phyloP scores from a whole-genome alignment of 2,888 invertebrate genomes.

The Schizaphis graminum region DNA sequence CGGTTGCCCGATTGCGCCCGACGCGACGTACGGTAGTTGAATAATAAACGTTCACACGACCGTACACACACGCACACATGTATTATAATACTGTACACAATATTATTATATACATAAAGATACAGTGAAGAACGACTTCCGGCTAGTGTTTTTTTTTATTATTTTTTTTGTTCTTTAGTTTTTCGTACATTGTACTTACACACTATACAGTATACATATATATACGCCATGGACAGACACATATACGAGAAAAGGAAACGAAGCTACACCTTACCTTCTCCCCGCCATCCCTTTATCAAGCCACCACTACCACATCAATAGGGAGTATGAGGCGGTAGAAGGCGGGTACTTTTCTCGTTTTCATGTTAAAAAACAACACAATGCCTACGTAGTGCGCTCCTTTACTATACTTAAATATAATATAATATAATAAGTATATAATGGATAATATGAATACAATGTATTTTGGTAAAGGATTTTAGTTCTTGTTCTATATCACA shows the following conservation, averaged over 20 bases:
- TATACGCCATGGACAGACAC: neutral
- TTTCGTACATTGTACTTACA: neutral
- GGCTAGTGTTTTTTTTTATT: conserved; percentile 32
- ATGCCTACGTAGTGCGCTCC: neutral
- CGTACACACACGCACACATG: neutral
- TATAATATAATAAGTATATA: neutral
- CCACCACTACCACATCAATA: neutral
- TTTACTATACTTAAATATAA: neutral
- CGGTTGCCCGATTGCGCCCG: neutral
- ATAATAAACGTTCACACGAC: conserved; percentile 65
- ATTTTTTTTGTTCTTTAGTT: conserved; percentile 16
- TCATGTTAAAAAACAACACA: neutral
- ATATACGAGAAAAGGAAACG: conserved; percentile 13
- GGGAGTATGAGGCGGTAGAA: neutral
- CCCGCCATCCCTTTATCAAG: neutral
- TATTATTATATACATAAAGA: conserved; percentile 17
- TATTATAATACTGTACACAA: neutral
- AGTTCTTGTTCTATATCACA: neutral
- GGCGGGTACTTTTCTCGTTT: neutral
- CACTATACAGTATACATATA: neutral
- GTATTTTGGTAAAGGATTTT: neutral
- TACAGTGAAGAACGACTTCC: conserved; percentile 62
- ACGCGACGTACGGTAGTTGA: conserved; percentile 44
- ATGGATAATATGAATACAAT: neutral
- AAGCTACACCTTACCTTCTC: neutral